Percentiles rank a stretch among this genome's conserved stretches.
phyloP scores from a whole-genome alignment of 2,113 vertebrate species.

The Pygoscelis adeliae region DNA sequence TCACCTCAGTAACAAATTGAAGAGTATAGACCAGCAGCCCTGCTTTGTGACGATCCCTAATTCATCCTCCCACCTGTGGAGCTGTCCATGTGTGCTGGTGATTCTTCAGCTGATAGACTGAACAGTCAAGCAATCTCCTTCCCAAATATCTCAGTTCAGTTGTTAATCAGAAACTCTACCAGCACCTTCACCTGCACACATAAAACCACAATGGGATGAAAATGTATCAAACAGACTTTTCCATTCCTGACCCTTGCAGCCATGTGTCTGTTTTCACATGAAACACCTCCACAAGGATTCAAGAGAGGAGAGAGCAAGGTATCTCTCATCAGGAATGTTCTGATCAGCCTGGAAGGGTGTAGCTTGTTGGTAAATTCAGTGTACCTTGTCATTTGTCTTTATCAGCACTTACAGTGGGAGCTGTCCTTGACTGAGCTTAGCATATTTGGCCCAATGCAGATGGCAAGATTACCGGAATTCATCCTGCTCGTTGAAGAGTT shows the following conservation, averaged over 20 bases:
- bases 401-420: conserved; percentile 65
- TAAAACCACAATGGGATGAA: not conserved
- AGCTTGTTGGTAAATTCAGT: not conserved
- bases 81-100: conserved; percentile 44
- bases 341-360: accelerated
- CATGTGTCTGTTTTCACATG: not conserved
- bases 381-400: conserved; percentile 69
- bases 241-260: not conserved
- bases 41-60: not conserved
- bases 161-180: conserved; percentile 84
- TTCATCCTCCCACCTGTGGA: conserved; percentile 42
- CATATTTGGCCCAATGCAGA: conserved; percentile 80
- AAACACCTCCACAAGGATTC: not conserved
- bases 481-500: conserved; percentile 78
- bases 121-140: conserved; percentile 75
- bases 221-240: not conserved
- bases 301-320: not conserved
- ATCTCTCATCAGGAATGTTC: not conserved
- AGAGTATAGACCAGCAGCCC: not conserved
- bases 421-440: conserved; percentile 56
- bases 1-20: not conserved
- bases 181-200: conserved; percentile 76
- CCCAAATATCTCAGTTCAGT: conserved; percentile 80
- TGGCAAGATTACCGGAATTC: conserved; percentile 80
- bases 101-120: conserved; percentile 68